Conservation (phyloP, 1,140 invertebrate species). For the Ceratina australensis region DNA sequence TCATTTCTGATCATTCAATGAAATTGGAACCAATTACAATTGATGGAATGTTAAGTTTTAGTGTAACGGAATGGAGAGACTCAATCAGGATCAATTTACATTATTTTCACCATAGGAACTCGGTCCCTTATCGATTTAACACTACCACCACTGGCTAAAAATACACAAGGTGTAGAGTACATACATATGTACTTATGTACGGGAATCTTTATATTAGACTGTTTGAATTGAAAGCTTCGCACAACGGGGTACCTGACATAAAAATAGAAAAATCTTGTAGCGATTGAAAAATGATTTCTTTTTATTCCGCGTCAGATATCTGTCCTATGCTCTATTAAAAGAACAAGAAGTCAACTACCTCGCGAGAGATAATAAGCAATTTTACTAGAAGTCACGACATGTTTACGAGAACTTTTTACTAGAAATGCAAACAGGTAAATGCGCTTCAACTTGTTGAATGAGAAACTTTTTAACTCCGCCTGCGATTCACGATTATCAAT, state of each 20-base stretch:
- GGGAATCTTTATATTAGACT: slow-evolving; percentile 21
- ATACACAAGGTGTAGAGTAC: slow-evolving; percentile 53
- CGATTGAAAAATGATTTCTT: too few species aligned
- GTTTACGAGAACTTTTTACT: too few species aligned
- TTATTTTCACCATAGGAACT: slow-evolving; percentile 74
- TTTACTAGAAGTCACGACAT: not conserved
- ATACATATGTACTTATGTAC: slow-evolving; percentile 5
- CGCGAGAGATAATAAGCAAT: not conserved
- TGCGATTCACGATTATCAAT: too few species aligned
- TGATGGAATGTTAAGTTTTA: not conserved
- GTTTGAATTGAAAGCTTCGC: not conserved
- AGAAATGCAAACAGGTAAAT: too few species aligned
- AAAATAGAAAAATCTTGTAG: too few species aligned
- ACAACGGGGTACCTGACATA: not conserved
- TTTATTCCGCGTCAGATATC: too few species aligned
- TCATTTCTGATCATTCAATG: too few species aligned
- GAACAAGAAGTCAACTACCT: not conserved
- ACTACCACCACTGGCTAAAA: slow-evolving; percentile 67
- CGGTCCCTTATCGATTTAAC: slow-evolving; percentile 74
- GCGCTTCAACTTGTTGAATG: too few species aligned
- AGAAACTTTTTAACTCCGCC: too few species aligned
- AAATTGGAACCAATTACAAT: not conserved
- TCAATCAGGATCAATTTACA: slow-evolving; percentile 59
- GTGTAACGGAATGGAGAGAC: not conserved
- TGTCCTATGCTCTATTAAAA: not conserved